Conservation (phyloP, 2,797 vertebrate species). For the Sphenodon punctatus region DNA sequence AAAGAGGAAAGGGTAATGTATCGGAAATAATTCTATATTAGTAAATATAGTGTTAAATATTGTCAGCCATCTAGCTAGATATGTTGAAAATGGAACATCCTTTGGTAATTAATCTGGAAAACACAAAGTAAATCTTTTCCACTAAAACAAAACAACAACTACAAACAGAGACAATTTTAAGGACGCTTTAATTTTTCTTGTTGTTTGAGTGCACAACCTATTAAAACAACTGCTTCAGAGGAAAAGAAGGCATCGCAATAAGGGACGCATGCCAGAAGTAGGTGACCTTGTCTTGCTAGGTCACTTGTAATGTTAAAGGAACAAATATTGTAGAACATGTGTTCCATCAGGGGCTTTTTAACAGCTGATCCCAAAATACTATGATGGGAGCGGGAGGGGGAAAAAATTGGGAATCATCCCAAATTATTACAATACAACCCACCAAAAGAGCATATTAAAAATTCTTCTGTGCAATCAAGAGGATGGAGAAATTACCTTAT, state of each 20-base stretch:
- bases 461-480: conserved; percentile 46
- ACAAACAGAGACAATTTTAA: neutral
- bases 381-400: conserved; percentile 33
- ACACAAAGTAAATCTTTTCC: too few relatives aligned
- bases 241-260: neutral
- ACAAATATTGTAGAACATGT: conserved; percentile 23
- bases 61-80: too few relatives aligned
- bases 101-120: too few relatives aligned
- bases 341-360: neutral
- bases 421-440: conserved; percentile 44
- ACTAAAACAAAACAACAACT: too few relatives aligned
- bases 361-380: conserved; percentile 38
- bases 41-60: too few relatives aligned
- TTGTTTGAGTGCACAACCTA: neutral
- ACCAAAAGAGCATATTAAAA: conserved; percentile 36
- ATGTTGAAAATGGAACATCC: too few relatives aligned
- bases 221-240: neutral
- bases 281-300: conserved; percentile 5
- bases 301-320: conserved; percentile 40
- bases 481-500: conserved; percentile 50
- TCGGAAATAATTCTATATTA: too few relatives aligned
- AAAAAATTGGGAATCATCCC: conserved; percentile 37
- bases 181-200: neutral
- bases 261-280: neutral
- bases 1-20: too few relatives aligned